Conservation (phyloP, 2,888 invertebrate species). For the Willowsia nigromaculata region DNA sequence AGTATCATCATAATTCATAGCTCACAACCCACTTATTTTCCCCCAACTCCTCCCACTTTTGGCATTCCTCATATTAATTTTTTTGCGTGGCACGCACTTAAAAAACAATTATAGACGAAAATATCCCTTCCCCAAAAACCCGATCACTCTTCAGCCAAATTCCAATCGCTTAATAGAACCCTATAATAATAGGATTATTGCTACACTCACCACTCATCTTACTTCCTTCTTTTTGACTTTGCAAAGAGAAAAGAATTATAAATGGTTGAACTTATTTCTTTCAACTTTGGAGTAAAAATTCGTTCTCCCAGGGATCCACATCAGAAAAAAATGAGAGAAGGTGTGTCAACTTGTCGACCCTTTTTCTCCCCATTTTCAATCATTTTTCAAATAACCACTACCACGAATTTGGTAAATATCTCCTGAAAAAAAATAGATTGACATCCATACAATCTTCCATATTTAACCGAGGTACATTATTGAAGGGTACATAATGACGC, state of each 20-base stretch:
- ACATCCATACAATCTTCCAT: conserved; percentile 5
- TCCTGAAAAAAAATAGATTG: conserved; percentile 30
- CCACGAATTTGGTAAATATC: neutral
- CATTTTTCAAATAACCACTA: neutral
- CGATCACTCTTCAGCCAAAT: too few species aligned
- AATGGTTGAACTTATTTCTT: neutral
- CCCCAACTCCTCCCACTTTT: neutral
- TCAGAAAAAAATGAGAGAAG: conserved; percentile 29
- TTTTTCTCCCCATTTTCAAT: conserved; percentile 20
- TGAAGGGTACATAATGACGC: neutral
- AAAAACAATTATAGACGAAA: neutral
- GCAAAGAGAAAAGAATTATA: neutral
- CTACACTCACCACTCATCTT: too few species aligned
- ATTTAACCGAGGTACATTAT: neutral
- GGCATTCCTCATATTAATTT: neutral
- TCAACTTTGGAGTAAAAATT: too few species aligned
- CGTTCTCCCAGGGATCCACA: too few species aligned
- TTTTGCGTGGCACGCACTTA: neutral
- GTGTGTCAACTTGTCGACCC: conserved; percentile 60
- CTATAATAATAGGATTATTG: too few species aligned
- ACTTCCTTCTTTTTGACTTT: too few species aligned
- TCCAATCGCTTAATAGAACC: too few species aligned
- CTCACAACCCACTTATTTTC: too few species aligned
- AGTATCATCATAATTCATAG: too few species aligned
- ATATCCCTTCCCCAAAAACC: too few species aligned